phyloP scores from a whole-genome alignment of 2,113 vertebrate genomes.

The Callochromis pleurospilus region DNA sequence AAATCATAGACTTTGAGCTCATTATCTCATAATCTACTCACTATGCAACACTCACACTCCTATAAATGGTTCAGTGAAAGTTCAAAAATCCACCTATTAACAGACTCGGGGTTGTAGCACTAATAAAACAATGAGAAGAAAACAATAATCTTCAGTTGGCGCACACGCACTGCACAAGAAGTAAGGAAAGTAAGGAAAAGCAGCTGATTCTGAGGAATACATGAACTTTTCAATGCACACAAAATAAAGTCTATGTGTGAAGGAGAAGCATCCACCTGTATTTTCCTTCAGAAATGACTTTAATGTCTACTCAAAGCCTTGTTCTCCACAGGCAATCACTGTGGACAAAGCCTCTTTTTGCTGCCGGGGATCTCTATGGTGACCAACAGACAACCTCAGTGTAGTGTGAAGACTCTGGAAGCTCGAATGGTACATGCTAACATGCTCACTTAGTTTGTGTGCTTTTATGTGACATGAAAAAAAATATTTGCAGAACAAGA shows the following conservation, averaged over 20 bases:
- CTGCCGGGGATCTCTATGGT: slow-evolving; percentile 44
- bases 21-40: background rate
- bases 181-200: background rate
- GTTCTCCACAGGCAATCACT: slow-evolving; percentile 37
- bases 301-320: background rate
- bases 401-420: background rate
- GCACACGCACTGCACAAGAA: background rate
- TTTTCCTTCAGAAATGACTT: background rate
- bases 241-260: background rate
- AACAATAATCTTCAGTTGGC: background rate
- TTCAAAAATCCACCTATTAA: background rate
- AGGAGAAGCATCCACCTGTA: fast-evolving
- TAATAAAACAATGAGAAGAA: background rate
- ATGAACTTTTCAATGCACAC: background rate
- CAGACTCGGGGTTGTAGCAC: background rate
- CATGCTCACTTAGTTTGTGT: background rate
- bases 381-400: slow-evolving; percentile 3
- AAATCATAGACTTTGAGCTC: background rate
- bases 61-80: background rate
- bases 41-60: background rate
- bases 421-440: slow-evolving; percentile 22
- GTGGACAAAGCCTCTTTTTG: slow-evolving; percentile 52
- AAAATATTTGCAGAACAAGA: background rate
- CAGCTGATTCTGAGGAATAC: background rate
- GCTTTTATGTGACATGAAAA: background rate